Evolutionary conservation across 2,888 invertebrate genomes (phyloP).

Genomic region (Trichopria drosophilae): DNA sequence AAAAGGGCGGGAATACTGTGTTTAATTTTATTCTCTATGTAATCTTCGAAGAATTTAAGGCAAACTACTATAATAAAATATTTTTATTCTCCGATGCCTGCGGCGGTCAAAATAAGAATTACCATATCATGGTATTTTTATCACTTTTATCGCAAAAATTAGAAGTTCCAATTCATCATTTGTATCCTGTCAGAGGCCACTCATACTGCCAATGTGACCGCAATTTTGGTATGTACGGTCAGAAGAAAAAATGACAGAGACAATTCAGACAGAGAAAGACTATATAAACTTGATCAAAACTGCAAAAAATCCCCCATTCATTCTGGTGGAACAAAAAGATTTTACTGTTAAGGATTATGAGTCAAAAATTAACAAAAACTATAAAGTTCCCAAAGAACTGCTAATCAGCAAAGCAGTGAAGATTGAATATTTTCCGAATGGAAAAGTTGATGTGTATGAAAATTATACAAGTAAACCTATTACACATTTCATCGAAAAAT

Average conservation of each 20-base stretch:
- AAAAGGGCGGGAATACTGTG: conserved; percentile 14
- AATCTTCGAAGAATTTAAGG: conserved; percentile 2
- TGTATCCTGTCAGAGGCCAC: too few relatives aligned
- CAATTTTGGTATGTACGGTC: background rate
- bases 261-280: too few relatives aligned
- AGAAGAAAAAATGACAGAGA: too few relatives aligned
- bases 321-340: background rate
- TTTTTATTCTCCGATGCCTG: conserved; percentile 7
- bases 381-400: background rate
- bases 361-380: background rate
- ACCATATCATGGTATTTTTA: conserved; percentile 3
- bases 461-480: too few relatives aligned
- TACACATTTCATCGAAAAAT: too few relatives aligned
- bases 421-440: background rate
- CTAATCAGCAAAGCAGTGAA: background rate
- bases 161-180: conserved; percentile 4
- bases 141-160: conserved; percentile 2
- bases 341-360: background rate
- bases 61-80: background rate
- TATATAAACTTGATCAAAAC: too few relatives aligned
- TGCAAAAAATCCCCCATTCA: background rate
- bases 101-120: too few relatives aligned
- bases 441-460: too few relatives aligned
- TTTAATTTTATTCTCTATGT: conserved; percentile 2
- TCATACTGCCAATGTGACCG: too few relatives aligned